phyloP scores from a whole-genome alignment of 2,888 invertebrate genomes.

The Dermolepida albohirtum region DNA sequence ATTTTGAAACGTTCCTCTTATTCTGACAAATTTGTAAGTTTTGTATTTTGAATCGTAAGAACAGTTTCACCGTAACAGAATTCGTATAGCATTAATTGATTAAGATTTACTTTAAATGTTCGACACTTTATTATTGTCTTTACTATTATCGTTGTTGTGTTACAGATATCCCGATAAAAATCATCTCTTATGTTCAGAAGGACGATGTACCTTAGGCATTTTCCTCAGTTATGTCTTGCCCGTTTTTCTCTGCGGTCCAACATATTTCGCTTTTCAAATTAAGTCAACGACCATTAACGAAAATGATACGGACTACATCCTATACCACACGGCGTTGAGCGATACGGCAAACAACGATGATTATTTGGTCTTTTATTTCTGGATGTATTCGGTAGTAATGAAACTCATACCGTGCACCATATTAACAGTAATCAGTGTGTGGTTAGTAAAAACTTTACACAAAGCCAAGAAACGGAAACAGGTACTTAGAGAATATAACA shows the following conservation, averaged over 20 bases:
- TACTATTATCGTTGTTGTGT: constrained; percentile 40
- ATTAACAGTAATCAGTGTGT: constrained; percentile 78
- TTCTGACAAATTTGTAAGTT: too few species aligned
- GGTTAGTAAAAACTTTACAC: constrained; percentile 79
- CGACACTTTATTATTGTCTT: too few species aligned
- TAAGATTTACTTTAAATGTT: too few species aligned
- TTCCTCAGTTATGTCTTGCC: constrained; percentile 81
- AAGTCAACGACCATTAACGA: constrained; percentile 68
- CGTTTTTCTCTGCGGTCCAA: constrained; percentile 85
- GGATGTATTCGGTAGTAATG: constrained; percentile 84
- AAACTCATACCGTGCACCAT: constrained; percentile 85
- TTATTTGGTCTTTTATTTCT: constrained; percentile 75
- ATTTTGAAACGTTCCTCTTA: too few species aligned
- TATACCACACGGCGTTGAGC: constrained; percentile 70
- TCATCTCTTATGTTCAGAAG: constrained; percentile 79
- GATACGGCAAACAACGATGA: constrained; percentile 62
- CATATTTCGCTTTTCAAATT: constrained; percentile 79
- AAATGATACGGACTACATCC: constrained; percentile 69
- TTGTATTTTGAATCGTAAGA: too few species aligned
- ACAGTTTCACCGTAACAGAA: too few species aligned
- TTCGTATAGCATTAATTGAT: too few species aligned
- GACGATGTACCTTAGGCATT: constrained; percentile 82
- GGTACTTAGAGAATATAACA: constrained; percentile 73
- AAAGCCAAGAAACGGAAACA: constrained; percentile 81
- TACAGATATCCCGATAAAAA: constrained; percentile 82